Evolutionary conservation across 2,797 vertebrate genomes (phyloP), one percentile per base, ranked within the genome.

Genomic region (Melanotaenia boesemani): DNA sequence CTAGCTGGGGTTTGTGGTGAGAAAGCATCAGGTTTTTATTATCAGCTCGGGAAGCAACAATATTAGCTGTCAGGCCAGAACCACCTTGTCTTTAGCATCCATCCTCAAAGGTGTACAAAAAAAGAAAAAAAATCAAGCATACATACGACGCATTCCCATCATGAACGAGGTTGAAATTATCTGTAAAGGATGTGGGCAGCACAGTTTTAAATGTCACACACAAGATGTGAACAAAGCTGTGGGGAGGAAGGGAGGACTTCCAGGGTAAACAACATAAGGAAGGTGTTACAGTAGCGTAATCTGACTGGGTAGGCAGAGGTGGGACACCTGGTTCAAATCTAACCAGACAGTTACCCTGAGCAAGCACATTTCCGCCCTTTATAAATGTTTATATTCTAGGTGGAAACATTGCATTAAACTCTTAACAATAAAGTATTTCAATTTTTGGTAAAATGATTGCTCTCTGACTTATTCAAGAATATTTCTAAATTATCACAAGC

Each of bases 261-360:
- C 81, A 85, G 89, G 74, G 79, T 89, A 92, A 94, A 93, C 88
- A 91, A 86, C 92, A 93, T 91, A 70, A 89, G 92, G 92, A 93
- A 93, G 91, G 92, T 91, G 91, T 93, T 93, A 93, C 91, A 75
- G 92, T 90, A 91, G 92, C 87, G 24, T 87, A 84, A 92, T 91
- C 85, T 70, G 77, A 80, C 77, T 82, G 12, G 72, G 86, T 83
- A 75, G 84, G 87, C 77, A 84, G 85, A 91, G 88, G 80, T 84
- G 48, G 62, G 62, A 90, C 92, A 92, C 90, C 88, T 94, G 92
- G 86, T 93, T 93, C 75, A 86, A 83, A 94, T 95, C 88, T 83
- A 78, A 88, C 73, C 81, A 73, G 70, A 84, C 86, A 71, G 56
- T 64, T 73, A 74, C 81, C 81, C 56, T 65, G 72, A 77, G 80